Conservation (phyloP, 2,113 vertebrate genomes). For the Furnarius figulus region DNA sequence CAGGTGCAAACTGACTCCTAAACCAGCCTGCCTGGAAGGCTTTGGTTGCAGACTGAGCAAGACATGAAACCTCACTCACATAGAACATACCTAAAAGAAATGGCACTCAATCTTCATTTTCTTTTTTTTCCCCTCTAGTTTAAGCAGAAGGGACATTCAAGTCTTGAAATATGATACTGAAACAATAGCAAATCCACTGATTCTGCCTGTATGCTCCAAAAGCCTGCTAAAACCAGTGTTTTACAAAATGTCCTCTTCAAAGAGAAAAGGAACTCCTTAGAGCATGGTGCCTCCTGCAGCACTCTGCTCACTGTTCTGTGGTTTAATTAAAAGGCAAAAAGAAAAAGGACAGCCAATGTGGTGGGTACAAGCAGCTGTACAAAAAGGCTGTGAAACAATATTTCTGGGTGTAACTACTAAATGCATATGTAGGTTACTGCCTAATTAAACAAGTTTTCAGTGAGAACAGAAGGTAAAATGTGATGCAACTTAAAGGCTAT, state of each 20-base stretch:
- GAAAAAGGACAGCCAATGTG: background rate
- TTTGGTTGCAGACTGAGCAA: background rate
- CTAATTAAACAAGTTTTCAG: background rate
- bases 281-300: background rate
- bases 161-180: background rate
- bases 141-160: background rate
- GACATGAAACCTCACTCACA: background rate
- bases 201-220: background rate
- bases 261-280: background rate
- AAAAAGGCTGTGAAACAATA: background rate
- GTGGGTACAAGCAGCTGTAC: background rate
- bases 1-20: background rate
- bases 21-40: background rate
- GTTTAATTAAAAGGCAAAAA: background rate
- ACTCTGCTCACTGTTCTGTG: background rate
- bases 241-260: background rate
- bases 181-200: background rate
- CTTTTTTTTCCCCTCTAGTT: background rate
- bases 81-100: background rate
- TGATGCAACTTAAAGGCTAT: background rate
- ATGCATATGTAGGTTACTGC: background rate
- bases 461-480: background rate
- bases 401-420: background rate
- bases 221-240: background rate
- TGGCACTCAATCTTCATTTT: background rate